Conservation (phyloP, 2,797 vertebrate genomes). For the Chaetophractus vellerosus region DNA sequence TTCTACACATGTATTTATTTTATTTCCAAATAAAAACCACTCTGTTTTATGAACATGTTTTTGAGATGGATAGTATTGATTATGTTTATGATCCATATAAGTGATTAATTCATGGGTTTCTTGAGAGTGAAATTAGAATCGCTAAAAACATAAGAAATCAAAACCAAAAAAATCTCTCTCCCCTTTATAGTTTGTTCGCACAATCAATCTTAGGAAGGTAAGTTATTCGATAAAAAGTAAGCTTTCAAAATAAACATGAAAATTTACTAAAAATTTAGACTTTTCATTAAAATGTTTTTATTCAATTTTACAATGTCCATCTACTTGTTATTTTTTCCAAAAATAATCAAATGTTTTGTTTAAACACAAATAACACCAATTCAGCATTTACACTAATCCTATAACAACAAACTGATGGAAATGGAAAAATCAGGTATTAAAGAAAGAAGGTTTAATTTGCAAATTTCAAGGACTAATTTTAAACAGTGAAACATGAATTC, state of each 20-base stretch:
- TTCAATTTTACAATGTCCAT: conserved; percentile 70
- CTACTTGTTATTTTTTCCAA: conserved; percentile 73
- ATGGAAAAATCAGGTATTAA: conserved; percentile 73
- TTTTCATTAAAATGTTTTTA: conserved; percentile 74
- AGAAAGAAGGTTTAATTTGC: conserved; percentile 70
- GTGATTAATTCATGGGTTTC: conserved; percentile 29
- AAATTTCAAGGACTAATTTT: conserved; percentile 64
- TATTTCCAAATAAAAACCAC: not conserved
- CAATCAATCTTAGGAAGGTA: conserved; percentile 35
- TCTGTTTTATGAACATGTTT: conserved; percentile 42
- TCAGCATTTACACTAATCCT: conserved; percentile 71
- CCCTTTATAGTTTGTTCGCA: conserved; percentile 39
- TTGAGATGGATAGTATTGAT: not conserved
- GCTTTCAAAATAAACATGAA: conserved; percentile 70
- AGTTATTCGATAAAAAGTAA: conserved; percentile 52
- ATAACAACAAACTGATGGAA: conserved; percentile 72
- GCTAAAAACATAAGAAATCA: conserved; percentile 34
- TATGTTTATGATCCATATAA: not conserved
- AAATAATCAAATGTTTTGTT: conserved; percentile 78
- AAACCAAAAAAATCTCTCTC: not conserved
- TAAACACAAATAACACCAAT: conserved; percentile 74
- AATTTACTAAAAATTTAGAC: conserved; percentile 72
- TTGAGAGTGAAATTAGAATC: conserved; percentile 26
- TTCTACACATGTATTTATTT: not conserved
- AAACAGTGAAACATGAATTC: conserved; percentile 44